phyloP scores from a whole-genome alignment of 2,797 vertebrate genomes.

The Karalla daura region DNA sequence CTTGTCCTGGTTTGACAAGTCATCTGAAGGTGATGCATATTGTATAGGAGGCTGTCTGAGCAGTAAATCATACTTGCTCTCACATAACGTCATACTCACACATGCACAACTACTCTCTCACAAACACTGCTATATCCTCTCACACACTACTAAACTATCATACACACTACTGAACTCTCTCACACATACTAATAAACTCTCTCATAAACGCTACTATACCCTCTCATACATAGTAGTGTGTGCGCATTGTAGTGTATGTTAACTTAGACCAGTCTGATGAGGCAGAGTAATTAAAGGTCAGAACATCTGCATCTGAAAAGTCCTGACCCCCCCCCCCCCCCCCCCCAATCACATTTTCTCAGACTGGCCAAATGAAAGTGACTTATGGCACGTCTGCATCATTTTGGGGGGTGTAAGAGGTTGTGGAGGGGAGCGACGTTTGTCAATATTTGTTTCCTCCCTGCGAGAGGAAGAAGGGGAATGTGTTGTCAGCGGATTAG shows the following conservation, averaged over 20 bases:
- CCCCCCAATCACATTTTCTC: constrained; percentile 17
- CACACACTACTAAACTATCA: no score
- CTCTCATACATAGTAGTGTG: no score
- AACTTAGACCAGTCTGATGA: constrained; percentile 31
- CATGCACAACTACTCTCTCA: no score
- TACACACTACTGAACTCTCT: no score
- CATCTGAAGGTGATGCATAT: background rate
- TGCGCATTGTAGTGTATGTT: constrained; percentile 14
- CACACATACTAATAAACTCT: no score
- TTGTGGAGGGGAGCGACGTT: no score
- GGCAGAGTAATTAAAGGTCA: constrained; percentile 48
- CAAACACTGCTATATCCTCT: no score
- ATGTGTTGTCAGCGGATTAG: constrained; percentile 2
- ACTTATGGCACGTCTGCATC: background rate
- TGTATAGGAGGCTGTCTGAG: no score
- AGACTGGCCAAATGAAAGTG: constrained; percentile 30
- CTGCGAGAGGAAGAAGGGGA: constrained; percentile 3
- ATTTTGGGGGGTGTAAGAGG: constrained; percentile 5
- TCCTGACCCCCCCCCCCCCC: background rate
- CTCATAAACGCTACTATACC: no score
- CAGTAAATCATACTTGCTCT: no score
- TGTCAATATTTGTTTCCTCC: constrained; percentile 29
- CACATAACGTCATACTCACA: no score
- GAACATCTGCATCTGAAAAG: constrained; percentile 3
- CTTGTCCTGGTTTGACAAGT: background rate